Evolutionary conservation across 2,888 invertebrate genomes (phyloP).

Genomic region (Lasioglossum leucozonium): DNA sequence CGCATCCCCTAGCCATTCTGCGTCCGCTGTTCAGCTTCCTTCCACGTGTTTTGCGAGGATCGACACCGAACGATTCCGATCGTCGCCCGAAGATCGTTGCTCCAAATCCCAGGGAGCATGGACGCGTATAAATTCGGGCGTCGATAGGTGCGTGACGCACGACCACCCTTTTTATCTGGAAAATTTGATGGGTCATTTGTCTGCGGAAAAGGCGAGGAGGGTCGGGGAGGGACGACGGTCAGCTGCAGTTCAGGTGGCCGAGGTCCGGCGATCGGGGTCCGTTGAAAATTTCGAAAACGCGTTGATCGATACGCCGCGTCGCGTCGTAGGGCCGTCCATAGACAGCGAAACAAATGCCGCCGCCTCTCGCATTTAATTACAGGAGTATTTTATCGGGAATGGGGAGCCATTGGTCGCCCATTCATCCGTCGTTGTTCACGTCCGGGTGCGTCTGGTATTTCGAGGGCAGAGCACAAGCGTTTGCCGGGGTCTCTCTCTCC

Average conservation of each 20-base stretch:
- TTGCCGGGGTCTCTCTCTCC: not conserved
- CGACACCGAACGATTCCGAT: not conserved
- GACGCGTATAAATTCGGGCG: not conserved
- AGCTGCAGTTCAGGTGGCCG: slow-evolving; percentile 2
- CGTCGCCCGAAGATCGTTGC: not conserved
- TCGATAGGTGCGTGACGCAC: not conserved
- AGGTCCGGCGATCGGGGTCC: slow-evolving; percentile 20
- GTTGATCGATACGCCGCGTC: slow-evolving; percentile 60
- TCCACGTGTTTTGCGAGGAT: too few species aligned
- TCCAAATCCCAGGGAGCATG: not conserved
- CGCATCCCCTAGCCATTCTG: not conserved
- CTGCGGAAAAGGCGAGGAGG: not conserved
- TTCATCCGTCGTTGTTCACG: slow-evolving; percentile 72
- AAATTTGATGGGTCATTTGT: slow-evolving; percentile 47
- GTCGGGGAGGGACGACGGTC: not conserved
- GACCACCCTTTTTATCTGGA: slow-evolving; percentile 31
- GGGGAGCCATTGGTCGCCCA: slow-evolving; percentile 79
- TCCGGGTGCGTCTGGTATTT: slow-evolving; percentile 77
- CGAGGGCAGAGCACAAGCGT: slow-evolving; percentile 62
- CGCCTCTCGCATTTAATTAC: slow-evolving; percentile 83
- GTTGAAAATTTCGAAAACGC: slow-evolving; percentile 60
- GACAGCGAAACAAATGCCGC: slow-evolving; percentile 77
- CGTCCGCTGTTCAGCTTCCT: not conserved
- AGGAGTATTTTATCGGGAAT: slow-evolving; percentile 82
- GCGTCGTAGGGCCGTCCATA: slow-evolving; percentile 60